These are phyloP conservation scores for Pteronura brasiliensis DNA, from an alignment of 2,113 vertebrate genomes.

Conservation along the genomic window DNA sequence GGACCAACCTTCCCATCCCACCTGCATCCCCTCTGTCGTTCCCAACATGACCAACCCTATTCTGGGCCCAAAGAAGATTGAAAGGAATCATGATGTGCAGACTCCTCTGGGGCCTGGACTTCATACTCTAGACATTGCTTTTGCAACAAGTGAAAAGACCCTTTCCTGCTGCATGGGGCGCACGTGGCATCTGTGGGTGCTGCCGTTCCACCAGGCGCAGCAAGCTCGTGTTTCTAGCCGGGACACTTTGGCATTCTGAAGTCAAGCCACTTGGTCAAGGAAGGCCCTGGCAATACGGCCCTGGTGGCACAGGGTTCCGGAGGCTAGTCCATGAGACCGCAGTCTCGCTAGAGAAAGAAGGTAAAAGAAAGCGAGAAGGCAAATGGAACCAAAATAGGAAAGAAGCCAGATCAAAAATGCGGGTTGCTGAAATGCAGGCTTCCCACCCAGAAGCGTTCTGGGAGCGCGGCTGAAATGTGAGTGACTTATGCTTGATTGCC, in stretches of 20 bases:
- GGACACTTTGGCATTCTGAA: not conserved
- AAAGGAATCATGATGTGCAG: not conserved
- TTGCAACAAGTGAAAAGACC: not conserved
- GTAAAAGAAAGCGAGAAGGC: not conserved
- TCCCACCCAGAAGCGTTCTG: not conserved
- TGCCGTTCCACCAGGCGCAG: not conserved
- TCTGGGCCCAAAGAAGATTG: not conserved
- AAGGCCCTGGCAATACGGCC: not conserved
- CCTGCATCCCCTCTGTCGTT: not conserved
- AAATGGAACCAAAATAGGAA: not conserved
- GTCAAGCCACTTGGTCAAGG: not conserved
- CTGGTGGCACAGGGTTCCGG: not conserved
- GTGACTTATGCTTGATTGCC: not conserved
- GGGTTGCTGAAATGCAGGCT: not conserved
- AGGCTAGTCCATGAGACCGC: not conserved
- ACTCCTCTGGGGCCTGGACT: not conserved
- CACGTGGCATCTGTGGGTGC: fast-evolving
- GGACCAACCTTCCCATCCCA: not conserved
- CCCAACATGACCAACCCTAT: not conserved
- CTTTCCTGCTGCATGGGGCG: not conserved
- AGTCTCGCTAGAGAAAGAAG: not conserved
- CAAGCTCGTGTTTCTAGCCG: not conserved
- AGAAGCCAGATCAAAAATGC: not conserved
- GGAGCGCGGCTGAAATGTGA: not conserved
- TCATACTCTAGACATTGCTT: not conserved